Percentiles rank a stretch among this genome's conserved stretches.
These are phyloP conservation scores for Myocastor coypus DNA, from an alignment of 2,113 vertebrate species.

Conservation along the genomic window DNA sequence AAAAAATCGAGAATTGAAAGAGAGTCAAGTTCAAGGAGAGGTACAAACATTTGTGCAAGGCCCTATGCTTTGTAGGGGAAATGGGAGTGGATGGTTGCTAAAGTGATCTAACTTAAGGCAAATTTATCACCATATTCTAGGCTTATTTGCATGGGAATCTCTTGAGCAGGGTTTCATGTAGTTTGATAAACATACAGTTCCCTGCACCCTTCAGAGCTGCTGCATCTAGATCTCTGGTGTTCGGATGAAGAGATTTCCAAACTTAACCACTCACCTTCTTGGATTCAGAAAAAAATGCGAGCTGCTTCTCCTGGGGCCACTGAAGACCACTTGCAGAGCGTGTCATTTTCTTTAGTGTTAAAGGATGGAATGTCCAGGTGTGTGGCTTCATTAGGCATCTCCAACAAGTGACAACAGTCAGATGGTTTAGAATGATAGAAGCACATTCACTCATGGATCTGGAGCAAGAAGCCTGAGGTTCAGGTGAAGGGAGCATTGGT, in stretches of 20 bases:
- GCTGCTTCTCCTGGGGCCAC: neutral
- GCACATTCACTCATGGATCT: fast-evolving
- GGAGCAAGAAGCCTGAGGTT: neutral
- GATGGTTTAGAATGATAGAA: neutral
- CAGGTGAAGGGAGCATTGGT: fast-evolving
- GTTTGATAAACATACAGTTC: neutral
- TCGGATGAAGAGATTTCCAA: neutral
- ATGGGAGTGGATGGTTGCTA: neutral
- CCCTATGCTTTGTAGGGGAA: neutral
- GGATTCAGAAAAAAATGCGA: neutral
- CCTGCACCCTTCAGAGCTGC: neutral
- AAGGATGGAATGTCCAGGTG: neutral
- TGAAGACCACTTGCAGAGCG: neutral
- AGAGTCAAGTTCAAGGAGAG: neutral
- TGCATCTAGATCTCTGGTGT: neutral
- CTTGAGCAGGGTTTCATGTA: neutral
- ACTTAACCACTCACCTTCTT: neutral
- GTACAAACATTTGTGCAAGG: neutral
- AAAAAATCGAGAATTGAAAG: neutral
- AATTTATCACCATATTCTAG: neutral
- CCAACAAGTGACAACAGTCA: fast-evolving
- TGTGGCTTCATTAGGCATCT: neutral
- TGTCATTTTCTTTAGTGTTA: neutral
- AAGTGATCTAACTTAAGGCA: neutral
- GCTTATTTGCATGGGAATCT: neutral